Conservation (phyloP, 2,113 vertebrate species). For the Pelecanoides urinatrix region DNA sequence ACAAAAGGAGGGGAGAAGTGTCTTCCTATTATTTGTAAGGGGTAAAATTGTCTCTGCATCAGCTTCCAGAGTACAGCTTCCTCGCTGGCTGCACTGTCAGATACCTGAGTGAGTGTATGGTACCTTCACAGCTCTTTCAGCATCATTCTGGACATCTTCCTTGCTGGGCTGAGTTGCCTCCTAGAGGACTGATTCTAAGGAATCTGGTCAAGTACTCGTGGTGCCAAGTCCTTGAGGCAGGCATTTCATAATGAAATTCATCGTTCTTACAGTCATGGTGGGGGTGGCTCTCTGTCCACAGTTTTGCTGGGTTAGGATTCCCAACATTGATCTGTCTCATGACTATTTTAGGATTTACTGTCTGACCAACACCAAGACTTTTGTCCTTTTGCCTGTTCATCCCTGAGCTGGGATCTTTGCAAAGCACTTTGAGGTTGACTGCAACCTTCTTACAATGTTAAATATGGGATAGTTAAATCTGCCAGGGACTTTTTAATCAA, state of each 20-base stretch:
- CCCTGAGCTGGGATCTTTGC: neutral
- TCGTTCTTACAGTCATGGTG: neutral
- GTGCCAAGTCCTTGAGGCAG: neutral
- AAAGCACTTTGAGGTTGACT: neutral
- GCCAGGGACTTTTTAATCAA: neutral
- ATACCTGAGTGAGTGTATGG: neutral
- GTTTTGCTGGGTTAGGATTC: neutral
- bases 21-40: neutral
- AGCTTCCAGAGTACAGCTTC: neutral
- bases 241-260: neutral
- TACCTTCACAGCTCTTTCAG: neutral
- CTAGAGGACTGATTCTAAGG: neutral
- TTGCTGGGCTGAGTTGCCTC: neutral
- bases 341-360: neutral
- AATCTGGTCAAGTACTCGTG: neutral
- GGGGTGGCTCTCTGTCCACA: neutral
- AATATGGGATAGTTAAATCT: neutral
- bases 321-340: neutral
- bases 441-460: neutral
- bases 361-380: neutral
- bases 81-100: neutral
- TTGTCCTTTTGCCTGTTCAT: neutral
- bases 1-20: neutral
- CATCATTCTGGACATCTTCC: neutral
- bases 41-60: neutral